phyloP scores from a whole-genome alignment of 2,113 vertebrate species.

The Sylvicapra grimmia region DNA sequence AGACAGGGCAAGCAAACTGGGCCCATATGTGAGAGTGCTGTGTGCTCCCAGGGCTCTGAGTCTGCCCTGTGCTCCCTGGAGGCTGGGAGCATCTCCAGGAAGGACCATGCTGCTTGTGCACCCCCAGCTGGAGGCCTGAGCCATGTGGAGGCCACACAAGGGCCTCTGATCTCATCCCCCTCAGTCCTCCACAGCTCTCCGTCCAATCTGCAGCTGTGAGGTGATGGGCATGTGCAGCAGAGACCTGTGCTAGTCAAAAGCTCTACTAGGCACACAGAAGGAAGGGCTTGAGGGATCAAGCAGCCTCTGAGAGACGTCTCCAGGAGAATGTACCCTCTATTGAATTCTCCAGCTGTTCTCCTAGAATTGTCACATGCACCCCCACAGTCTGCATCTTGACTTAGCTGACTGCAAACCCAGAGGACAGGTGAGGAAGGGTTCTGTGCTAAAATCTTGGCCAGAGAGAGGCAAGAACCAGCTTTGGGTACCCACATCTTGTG shows the following conservation, averaged over 20 bases:
- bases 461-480: neutral
- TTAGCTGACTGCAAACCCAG: neutral
- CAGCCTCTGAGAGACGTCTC: neutral
- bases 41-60: neutral
- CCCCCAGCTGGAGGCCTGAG: neutral
- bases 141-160: too few relatives aligned
- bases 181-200: neutral
- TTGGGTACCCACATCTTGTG: neutral
- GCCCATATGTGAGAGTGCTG: too few relatives aligned
- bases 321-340: neutral
- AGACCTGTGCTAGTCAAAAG: neutral
- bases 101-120: neutral
- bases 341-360: neutral
- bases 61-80: neutral
- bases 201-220: neutral
- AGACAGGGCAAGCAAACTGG: neutral
- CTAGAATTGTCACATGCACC: neutral
- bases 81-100: too few relatives aligned
- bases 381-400: neutral
- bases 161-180: neutral
- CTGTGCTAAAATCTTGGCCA: too few relatives aligned
- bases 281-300: neutral
- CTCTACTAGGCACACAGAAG: rapidly evolving
- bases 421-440: rapidly evolving
- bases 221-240: neutral